Evolutionary conservation across 2,113 vertebrate species (phyloP), one percentile per base, ranked within the genome.

Genomic region (Psilopsiagon aurifrons): DNA sequence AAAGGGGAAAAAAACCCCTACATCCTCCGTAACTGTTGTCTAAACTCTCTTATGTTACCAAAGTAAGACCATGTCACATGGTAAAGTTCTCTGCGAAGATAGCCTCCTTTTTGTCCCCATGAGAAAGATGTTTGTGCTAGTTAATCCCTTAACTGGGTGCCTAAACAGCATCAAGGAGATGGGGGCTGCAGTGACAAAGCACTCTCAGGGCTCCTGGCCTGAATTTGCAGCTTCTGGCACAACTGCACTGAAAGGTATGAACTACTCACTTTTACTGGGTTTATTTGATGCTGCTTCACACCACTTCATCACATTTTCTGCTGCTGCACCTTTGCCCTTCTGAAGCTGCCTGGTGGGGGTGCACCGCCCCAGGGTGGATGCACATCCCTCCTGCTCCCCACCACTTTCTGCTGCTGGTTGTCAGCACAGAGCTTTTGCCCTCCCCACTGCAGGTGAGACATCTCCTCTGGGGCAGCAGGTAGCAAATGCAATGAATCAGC

Each of bases 331-430:
- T 87, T 13, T 18, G 24, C 23, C 17, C 6, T 69, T 75, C 67
- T 24, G 33, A 92, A 75, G 67, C 39, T 80, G 39, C 29, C 33
- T 55, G 29, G 5, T 28, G 60, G 37, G 37, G 18, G 63, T 46
- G n/a, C 25, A 55, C 15, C 29, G 66, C 54, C 27, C 20, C 0
- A 0, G 8, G 9, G 15, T 3, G 9, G 46, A 35, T 35, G 20
- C 24, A 15, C 1, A 0, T 51, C 39, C 9, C 70, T 82, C n/a
- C n/a, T 71, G 14, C 13, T 75, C 37, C 39, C n/a, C 55, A 55
- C 15, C 35, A 33, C 17, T 77, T 93, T 51, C 37, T 31, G 64
- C 46, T 69, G 57, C 52, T 68, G 70, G 18, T 23, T 39, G 8
- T 39, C 28, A 27, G 24, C 59, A 69, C 14, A 75, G 46, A 84